These are phyloP conservation scores for Leptopilina drosophilae DNA, from an alignment of 2,888 invertebrate genomes.

Conservation along the genomic window DNA sequence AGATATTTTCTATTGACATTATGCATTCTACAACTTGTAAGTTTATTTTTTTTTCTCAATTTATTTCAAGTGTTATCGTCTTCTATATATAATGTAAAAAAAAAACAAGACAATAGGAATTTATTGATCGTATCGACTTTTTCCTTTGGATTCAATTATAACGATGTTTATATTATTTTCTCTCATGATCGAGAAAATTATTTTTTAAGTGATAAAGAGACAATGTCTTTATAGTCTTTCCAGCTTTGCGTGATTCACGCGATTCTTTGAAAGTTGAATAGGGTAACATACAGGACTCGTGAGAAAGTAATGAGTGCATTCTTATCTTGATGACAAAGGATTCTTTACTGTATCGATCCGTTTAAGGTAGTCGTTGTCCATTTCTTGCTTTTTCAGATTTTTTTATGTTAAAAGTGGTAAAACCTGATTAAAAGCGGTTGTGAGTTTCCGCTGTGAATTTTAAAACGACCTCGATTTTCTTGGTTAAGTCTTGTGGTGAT, in stretches of 20 bases:
- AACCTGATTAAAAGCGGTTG: conserved; percentile 33
- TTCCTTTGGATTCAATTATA: conserved; percentile 11
- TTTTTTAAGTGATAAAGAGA: neutral
- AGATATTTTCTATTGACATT: conserved; percentile 77
- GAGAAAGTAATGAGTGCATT: conserved; percentile 27
- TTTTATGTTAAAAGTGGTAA: conserved; percentile 15
- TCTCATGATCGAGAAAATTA: neutral
- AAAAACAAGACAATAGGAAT: neutral
- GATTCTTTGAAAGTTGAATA: conserved; percentile 32
- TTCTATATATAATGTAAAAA: neutral
- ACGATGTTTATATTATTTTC: neutral
- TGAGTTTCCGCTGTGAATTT: conserved; percentile 31
- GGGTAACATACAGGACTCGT: conserved; percentile 13
- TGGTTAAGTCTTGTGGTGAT: conserved; percentile 12
- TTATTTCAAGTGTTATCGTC: too few species aligned
- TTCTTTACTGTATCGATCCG: conserved; percentile 25
- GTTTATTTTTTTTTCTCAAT: conserved; percentile 53
- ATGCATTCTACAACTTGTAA: conserved; percentile 77
- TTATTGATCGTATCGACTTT: neutral
- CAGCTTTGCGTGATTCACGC: conserved; percentile 36
- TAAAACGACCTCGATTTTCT: conserved; percentile 30
- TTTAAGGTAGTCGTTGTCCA: conserved; percentile 5
- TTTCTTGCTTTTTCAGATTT: conserved; percentile 15
- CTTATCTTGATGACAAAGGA: conserved; percentile 22
- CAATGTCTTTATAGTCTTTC: neutral